Conservation (phyloP, 2,113 vertebrate genomes). For the Dipodomys merriami region DNA sequence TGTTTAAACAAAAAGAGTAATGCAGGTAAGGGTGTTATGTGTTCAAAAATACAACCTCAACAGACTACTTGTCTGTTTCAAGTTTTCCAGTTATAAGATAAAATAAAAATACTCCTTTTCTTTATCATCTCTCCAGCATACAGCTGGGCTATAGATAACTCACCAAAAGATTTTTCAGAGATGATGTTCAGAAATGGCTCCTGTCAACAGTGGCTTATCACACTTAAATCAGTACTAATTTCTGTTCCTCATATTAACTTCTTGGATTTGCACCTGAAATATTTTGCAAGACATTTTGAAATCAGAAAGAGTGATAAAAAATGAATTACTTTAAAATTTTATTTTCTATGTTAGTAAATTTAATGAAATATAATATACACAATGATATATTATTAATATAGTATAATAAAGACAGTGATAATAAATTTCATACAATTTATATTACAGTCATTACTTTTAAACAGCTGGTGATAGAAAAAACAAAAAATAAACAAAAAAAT, state of each 20-base stretch:
- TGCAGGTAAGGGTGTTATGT: neutral
- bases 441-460: slow-evolving; percentile 45
- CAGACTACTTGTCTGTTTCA: neutral
- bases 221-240: neutral
- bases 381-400: too few relatives aligned
- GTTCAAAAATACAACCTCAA: neutral
- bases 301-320: slow-evolving; percentile 10
- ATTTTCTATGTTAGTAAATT: slow-evolving; percentile 48
- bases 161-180: slow-evolving; percentile 4
- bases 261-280: slow-evolving; percentile 16
- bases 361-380: slow-evolving; percentile 1
- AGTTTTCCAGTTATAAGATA: slow-evolving; percentile 46
- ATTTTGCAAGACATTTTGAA: slow-evolving; percentile 43
- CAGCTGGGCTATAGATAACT: slow-evolving; percentile 27
- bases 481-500: neutral
- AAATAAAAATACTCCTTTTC: too few relatives aligned
- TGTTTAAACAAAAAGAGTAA: slow-evolving; percentile 18
- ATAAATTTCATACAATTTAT: neutral
- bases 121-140: neutral
- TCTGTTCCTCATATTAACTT: slow-evolving; percentile 19
- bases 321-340: slow-evolving; percentile 22
- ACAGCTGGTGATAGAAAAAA: neutral
- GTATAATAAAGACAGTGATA: too few relatives aligned
- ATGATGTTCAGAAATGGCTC: neutral
- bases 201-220: slow-evolving; percentile 18